A percentile compares a stretch with the other conserved stretches of the same genome.
Conservation (phyloP, 2,113 vertebrate species). For the Labeo catla region DNA sequence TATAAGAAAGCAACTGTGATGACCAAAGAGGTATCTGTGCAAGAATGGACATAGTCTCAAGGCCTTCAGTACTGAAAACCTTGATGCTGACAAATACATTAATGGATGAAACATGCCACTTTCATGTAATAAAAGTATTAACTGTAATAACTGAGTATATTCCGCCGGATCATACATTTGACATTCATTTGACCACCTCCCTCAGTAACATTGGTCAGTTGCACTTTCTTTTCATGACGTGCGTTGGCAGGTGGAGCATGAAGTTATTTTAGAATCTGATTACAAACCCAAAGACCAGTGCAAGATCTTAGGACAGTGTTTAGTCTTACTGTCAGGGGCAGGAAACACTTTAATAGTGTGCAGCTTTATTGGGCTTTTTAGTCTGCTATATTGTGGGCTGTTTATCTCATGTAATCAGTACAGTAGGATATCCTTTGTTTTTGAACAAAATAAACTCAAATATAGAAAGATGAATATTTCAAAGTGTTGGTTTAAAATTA, state of each 20-base stretch:
- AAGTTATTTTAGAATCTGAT: not conserved
- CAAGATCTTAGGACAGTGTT: conserved; percentile 7
- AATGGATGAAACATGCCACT: not conserved
- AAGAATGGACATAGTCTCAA: too few relatives aligned
- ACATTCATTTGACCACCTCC: not conserved
- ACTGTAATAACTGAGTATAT: not conserved
- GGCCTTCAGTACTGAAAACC: not conserved
- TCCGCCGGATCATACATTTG: not conserved
- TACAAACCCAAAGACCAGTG: not conserved
- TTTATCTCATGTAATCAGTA: conserved; percentile 43
- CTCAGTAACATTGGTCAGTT: not conserved
- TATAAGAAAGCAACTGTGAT: too few relatives aligned
- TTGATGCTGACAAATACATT: not conserved
- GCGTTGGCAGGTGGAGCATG: not conserved
- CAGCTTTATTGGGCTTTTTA: not conserved
- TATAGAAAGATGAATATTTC: not conserved
- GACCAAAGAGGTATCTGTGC: too few relatives aligned
- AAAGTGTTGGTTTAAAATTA: not conserved
- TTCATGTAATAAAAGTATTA: too few relatives aligned
- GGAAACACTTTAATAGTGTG: conserved; percentile 9
- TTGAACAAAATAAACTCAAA: not conserved
- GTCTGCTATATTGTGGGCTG: not conserved
- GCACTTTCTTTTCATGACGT: not conserved
- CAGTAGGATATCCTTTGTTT: conserved; percentile 46
- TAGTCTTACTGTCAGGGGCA: not conserved